Percentiles rank a stretch among this genome's conserved stretches.
Evolutionary conservation across 2,888 invertebrate genomes (phyloP).

Genomic region (Caenorhabditis drosophilae): DNA sequence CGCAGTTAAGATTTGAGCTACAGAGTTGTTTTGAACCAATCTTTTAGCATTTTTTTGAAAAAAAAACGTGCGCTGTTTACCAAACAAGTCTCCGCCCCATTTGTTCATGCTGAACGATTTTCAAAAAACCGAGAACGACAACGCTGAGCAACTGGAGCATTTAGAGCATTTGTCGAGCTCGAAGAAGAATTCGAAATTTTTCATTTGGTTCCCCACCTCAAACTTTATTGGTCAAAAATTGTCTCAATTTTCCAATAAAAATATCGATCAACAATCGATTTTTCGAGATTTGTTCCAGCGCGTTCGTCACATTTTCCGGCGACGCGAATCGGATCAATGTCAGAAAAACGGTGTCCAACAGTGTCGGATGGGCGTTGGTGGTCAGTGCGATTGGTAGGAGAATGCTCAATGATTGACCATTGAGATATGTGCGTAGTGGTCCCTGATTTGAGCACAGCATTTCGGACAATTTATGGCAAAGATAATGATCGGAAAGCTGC

Average conservation of each 20-base stretch:
- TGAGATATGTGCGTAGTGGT: slow-evolving; percentile 41
- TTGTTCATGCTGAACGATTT: too few relatives aligned
- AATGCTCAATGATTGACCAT: slow-evolving; percentile 44
- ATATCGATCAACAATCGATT: slow-evolving; percentile 5
- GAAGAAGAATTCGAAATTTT: too few relatives aligned
- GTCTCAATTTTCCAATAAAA: neutral
- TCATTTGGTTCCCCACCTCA: neutral
- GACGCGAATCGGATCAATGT: slow-evolving; percentile 43
- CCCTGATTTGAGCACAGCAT: slow-evolving; percentile 51
- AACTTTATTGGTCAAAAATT: slow-evolving; percentile 20
- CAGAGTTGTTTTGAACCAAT: too few relatives aligned
- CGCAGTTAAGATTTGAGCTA: too few relatives aligned
- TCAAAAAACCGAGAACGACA: too few relatives aligned
- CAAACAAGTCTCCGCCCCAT: too few relatives aligned
- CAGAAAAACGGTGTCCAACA: slow-evolving; percentile 41
- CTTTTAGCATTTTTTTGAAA: too few relatives aligned
- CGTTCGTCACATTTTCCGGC: slow-evolving; percentile 28
- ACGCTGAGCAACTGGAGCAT: too few relatives aligned
- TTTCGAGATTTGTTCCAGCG: slow-evolving; percentile 32
- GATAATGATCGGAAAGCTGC: slow-evolving; percentile 62
- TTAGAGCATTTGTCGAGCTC: too few relatives aligned
- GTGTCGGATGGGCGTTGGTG: slow-evolving; percentile 35
- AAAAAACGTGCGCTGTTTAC: too few relatives aligned
- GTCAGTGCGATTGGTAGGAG: slow-evolving; percentile 50
- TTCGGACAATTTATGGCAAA: slow-evolving; percentile 48